Base-by-base conservation (phyloP, 1,140 invertebrate genomes). In the Lasioglossum baleicum region DNA sequence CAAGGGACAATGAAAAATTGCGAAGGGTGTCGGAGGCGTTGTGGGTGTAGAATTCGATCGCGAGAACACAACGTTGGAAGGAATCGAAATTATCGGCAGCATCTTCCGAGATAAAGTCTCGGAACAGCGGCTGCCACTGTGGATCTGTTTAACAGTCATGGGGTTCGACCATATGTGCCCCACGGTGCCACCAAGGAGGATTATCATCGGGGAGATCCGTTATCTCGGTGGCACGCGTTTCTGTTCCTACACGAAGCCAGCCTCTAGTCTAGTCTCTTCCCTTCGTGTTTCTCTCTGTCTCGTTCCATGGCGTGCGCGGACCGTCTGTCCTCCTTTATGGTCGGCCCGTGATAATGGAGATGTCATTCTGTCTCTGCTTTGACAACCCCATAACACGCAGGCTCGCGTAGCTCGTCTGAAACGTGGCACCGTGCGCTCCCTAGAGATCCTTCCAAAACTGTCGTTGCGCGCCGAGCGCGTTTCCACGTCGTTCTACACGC, bases 351-450 rank as follows among this genome's bases (percentile, higher is more conserved):
- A 93, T 93, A 93, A 93, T 93, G 91, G 92, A 92, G 88, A 92
- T 92, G 92, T 93, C 92, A 93, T 90, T 90, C 90, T 90, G 92
- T 92, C 91, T 84, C 75, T 79, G 80, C 87, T 92, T 92, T 93
- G 92, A 93, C 92, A 91, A 92, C 87, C 88, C 90, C 87, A 87
- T 91, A 92, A 91, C 89, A 90, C 87, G 84, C 79, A 80, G 84
- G 61, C 83, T 85, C 86, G 86, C 88, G 84, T 80, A 80, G 81
- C 88, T 73, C 84, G 82, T 77, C 83, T 88, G 84, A 83, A 89
- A 87, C 80, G 70, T 79, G 68, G 63, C 81, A 75, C 83, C 75
- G 63, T 72, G 80, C 74, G 82, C 73, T 89, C 90, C 84, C 89
- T 26, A 63, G 89, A 82, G 90, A 90, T 88, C 86, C 81, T 81